phyloP scores from a whole-genome alignment of 2,888 invertebrate genomes.

The Ectemnius cavifrons region DNA sequence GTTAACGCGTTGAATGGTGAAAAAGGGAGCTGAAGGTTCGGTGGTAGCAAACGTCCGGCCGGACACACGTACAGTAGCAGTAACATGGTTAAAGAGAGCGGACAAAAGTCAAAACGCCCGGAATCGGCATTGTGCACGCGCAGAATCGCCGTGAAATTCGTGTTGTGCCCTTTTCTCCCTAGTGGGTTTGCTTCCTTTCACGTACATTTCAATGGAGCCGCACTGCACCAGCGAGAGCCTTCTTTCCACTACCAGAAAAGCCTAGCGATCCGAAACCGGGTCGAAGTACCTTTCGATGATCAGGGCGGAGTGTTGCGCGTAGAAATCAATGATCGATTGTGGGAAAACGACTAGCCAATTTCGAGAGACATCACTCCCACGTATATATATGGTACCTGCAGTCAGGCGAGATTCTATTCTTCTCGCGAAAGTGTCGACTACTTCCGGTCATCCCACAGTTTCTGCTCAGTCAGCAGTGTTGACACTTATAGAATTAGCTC shows the following conservation, averaged over 20 bases:
- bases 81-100: conserved; percentile 64
- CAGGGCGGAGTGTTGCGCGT: conserved; percentile 61
- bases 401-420: background rate
- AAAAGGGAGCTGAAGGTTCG: conserved; percentile 29
- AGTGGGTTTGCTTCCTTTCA: no score
- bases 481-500: conserved; percentile 5
- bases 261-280: conserved; percentile 35
- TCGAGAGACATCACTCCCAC: no score
- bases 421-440: conserved; percentile 3
- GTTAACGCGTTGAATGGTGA: conserved; percentile 24
- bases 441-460: background rate
- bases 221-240: conserved; percentile 30
- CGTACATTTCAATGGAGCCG: conserved; percentile 65
- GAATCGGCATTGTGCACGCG: conserved; percentile 64
- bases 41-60: conserved; percentile 49
- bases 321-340: conserved; percentile 71
- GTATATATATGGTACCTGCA: no score
- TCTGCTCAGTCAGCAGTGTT: conserved; percentile 6
- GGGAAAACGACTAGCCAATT: conserved; percentile 51
- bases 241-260: conserved; percentile 25
- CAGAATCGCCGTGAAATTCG: conserved; percentile 76
- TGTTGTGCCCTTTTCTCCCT: conserved; percentile 72
- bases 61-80: conserved; percentile 51
- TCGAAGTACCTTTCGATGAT: conserved; percentile 62
- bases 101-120: conserved; percentile 75